These are phyloP conservation scores for Melanargia galathea DNA, from an alignment of 2,888 invertebrate genomes.

Conservation along the genomic window DNA sequence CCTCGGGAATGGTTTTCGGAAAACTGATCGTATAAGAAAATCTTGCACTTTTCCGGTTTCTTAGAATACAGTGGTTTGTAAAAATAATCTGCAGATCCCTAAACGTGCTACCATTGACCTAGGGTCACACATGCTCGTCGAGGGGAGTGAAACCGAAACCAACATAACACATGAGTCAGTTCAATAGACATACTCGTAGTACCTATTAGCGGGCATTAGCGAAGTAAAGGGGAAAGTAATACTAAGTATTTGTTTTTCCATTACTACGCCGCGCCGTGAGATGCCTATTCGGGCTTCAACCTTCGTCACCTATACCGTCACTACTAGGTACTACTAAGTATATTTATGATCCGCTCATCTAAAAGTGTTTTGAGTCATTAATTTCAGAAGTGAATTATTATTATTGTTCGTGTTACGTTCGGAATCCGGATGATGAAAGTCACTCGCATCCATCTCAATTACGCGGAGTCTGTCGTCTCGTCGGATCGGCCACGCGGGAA, in stretches of 20 bases:
- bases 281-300: conserved; percentile 26
- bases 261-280: conserved; percentile 44
- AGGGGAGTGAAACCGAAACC: conserved; percentile 76
- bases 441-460: conserved; percentile 61
- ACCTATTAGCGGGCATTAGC: conserved; percentile 74
- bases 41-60: too few relatives aligned
- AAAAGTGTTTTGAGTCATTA: conserved; percentile 51
- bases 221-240: conserved; percentile 79
- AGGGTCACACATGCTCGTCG: conserved; percentile 31
- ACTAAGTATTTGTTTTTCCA: conserved; percentile 78
- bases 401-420: conserved; percentile 56
- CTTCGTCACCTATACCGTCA: neutral
- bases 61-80: too few relatives aligned
- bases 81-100: neutral
- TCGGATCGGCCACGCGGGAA: conserved; percentile 45
- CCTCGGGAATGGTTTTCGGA: too few relatives aligned
- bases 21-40: neutral
- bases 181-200: conserved; percentile 65
- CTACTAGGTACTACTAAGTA: too few relatives aligned
- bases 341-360: conserved; percentile 8
- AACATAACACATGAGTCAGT: conserved; percentile 70
- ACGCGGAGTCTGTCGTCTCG: conserved; percentile 56
- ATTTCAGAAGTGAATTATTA: conserved; percentile 52
- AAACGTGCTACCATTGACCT: conserved; percentile 12
- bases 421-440: conserved; percentile 65